Evolutionary conservation across 2,113 vertebrate genomes (phyloP).

Genomic region (Passer domesticus): DNA sequence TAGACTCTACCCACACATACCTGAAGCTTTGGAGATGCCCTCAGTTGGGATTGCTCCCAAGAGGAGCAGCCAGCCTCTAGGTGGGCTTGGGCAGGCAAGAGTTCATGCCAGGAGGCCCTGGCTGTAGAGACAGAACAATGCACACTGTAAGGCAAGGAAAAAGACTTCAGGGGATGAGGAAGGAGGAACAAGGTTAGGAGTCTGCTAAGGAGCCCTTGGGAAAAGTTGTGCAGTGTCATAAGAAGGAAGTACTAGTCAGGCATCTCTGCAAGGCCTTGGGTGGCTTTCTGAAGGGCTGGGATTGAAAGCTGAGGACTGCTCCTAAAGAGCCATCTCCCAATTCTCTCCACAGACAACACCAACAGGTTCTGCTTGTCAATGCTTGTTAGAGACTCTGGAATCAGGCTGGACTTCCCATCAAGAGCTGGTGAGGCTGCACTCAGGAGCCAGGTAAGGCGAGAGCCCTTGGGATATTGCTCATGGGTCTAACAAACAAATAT

Average conservation of each 20-base stretch:
- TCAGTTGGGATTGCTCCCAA: neutral
- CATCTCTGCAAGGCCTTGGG: neutral
- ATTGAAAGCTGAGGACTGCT: neutral
- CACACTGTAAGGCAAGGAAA: neutral
- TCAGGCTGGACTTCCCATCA: neutral
- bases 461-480: neutral
- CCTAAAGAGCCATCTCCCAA: neutral
- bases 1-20: neutral
- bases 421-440: neutral
- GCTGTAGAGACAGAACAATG: neutral
- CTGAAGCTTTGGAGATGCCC: neutral
- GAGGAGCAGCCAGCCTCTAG: neutral
- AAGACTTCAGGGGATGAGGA: neutral
- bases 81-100: neutral
- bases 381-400: neutral
- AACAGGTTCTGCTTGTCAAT: rapidly evolving
- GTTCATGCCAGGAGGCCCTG: neutral
- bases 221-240: neutral
- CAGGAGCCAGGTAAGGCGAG: neutral
- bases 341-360: neutral
- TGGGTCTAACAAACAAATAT: neutral
- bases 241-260: neutral
- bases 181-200: neutral
- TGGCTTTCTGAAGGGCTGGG: neutral
- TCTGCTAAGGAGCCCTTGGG: neutral